Evolutionary conservation across 2,888 invertebrate species (phyloP), one percentile per base, ranked within the genome.

Genomic region (Eupithecia abbreviata): DNA sequence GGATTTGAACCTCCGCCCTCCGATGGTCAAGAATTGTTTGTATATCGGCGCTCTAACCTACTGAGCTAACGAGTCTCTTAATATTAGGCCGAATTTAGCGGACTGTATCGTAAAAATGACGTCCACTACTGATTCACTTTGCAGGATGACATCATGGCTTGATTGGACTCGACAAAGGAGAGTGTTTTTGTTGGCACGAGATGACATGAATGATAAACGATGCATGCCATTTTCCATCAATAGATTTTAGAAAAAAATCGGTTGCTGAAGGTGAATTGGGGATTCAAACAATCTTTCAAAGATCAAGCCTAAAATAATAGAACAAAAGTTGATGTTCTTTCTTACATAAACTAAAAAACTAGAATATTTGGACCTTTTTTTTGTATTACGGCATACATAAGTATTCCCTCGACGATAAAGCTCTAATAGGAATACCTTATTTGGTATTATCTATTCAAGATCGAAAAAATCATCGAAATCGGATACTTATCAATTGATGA

Each of bases 1-100:
- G 55, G 55, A 58, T 58, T 58, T 58, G 55, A 58, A 58, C 55
- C 55, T 58, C 18, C 55, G 55, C 55, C 55, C 55, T 58, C 55
- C 55, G 55, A 58, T 58, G 55, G 55, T 58, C 55, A 58, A 18
- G 55, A 18, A 3, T 58, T 7, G 55, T 7, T 58, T 58, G 18
- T 58, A 58, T 58, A 58, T 58, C 55, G 55, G 55, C 9, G 55
- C 55, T 58, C 55, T 58, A 58, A 58, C 55, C 55, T 58, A 58
- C 55, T 58, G 55, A 58, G 55, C 55, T 58, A 58, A 58, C 55
- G 55, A 58, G 55, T 58, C 55, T 58, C 0, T 18, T 58, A 18
- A 3, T 3, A 5, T 9, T 7, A 7, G 3, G 0, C 4, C 18
- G 18, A 58, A 58, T 18, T 58, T 18, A 58, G 55, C 3, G 18